These are phyloP conservation scores for Ennomos fuscantarius DNA, from an alignment of 2,888 invertebrate species.

Conservation along the genomic window DNA sequence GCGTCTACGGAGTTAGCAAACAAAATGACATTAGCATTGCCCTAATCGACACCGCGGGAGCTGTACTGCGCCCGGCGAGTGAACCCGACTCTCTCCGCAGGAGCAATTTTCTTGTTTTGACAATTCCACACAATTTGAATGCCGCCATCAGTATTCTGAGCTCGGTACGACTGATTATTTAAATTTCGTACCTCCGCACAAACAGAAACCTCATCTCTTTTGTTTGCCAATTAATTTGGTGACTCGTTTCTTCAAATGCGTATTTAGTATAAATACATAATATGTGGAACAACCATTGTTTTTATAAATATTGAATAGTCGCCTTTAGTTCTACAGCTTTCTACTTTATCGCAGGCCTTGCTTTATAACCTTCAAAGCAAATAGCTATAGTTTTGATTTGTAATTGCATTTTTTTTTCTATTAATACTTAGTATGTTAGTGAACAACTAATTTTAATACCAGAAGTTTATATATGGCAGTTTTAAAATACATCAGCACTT, in stretches of 20 bases:
- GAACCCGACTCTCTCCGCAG: conserved; percentile 50
- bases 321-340: no score
- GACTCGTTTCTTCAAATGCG: conserved; percentile 47
- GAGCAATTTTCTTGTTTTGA: conserved; percentile 73
- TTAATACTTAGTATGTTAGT: no score
- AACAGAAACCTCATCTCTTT: conserved; percentile 67
- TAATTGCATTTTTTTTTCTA: no score
- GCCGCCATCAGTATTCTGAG: conserved; percentile 68
- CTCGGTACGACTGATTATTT: conserved; percentile 67
- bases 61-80: conserved; percentile 53
- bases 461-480: no score
- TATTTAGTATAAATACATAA: no score
- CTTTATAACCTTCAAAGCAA: no score
- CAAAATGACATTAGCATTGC: conserved; percentile 77
- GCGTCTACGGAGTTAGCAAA: conserved; percentile 72
- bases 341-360: no score
- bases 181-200: conserved; percentile 69
- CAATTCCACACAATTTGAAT: conserved; percentile 71
- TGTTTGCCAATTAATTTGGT: conserved; percentile 66
- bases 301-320: no score
- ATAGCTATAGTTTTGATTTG: no score
- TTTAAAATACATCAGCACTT: no score
- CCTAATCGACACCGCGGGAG: conserved; percentile 76
- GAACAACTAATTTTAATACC: no score
- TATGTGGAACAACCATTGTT: no score